Conservation (phyloP, 2,888 invertebrate genomes). For the Slavum lentiscoides region DNA sequence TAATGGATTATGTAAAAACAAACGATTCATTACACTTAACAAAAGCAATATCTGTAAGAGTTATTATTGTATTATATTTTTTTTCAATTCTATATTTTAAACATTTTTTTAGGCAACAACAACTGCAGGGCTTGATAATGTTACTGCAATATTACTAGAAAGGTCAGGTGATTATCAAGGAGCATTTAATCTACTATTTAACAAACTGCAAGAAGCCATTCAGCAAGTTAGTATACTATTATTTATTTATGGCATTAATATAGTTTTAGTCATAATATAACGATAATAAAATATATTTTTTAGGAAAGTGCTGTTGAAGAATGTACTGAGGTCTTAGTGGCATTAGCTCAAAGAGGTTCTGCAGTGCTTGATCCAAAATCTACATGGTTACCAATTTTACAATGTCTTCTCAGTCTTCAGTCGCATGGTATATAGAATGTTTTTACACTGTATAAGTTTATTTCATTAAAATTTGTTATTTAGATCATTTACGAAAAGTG, state of each 20-base stretch:
- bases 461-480: conserved; percentile 6
- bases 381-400: conserved; percentile 58
- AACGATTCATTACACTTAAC: conserved; percentile 68
- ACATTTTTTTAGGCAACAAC: conserved; percentile 26
- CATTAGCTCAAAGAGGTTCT: conserved; percentile 57
- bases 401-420: conserved; percentile 57
- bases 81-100: not conserved
- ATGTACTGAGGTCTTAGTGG: conserved; percentile 57
- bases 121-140: conserved; percentile 67
- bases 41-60: conserved; percentile 63
- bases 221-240: conserved; percentile 57
- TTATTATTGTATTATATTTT: conserved; percentile 28
- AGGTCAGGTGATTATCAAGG: conserved; percentile 70
- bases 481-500: conserved; percentile 57
- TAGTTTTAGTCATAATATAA: not conserved
- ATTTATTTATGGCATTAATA: not conserved
- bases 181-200: conserved; percentile 62
- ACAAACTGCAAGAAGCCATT: conserved; percentile 60
- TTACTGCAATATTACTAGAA: conserved; percentile 75
- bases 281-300: conserved; percentile 10
- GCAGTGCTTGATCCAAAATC: conserved; percentile 57
- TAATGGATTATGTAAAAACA: conserved; percentile 64
- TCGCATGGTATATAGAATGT: conserved; percentile 55
- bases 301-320: conserved; percentile 56
- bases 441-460: not conserved